Evolutionary conservation across 1,140 invertebrate genomes (phyloP).

Genomic region (Diuraphis noxia): DNA sequence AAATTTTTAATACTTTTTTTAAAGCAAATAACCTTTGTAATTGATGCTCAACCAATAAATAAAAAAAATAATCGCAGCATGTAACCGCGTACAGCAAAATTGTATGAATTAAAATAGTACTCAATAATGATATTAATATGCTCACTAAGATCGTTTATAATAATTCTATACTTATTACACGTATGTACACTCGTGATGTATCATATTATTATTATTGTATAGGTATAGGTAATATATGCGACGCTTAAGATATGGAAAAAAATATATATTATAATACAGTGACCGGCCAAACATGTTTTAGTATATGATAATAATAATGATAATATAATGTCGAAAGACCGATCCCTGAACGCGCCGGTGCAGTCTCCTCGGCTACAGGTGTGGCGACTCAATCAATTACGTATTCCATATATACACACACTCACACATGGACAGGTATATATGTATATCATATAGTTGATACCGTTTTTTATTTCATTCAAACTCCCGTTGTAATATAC

Average conservation of each 20-base stretch:
- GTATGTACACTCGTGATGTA: neutral
- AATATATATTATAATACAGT: neutral
- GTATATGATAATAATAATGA: slow-evolving; percentile 4
- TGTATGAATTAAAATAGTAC: too few relatives aligned
- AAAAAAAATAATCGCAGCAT: too few relatives aligned
- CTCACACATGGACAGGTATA: neutral
- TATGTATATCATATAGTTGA: neutral
- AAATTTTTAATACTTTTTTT: too few relatives aligned
- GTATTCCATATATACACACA: slow-evolving; percentile 24
- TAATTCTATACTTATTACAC: too few relatives aligned
- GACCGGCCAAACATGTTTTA: slow-evolving; percentile 25
- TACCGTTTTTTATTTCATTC: neutral
- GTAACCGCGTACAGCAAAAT: too few relatives aligned
- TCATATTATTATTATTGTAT: neutral
- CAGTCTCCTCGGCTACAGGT: slow-evolving; percentile 11
- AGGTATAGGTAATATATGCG: neutral
- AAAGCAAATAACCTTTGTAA: too few relatives aligned
- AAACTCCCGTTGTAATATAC: neutral
- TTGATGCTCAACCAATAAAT: too few relatives aligned
- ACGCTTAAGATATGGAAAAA: neutral
- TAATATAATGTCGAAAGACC: slow-evolving; percentile 30
- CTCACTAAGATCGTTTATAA: too few relatives aligned
- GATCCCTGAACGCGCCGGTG: slow-evolving; percentile 17
- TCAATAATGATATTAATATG: too few relatives aligned
- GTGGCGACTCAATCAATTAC: slow-evolving; percentile 50